A percentile compares a stretch with the other conserved stretches of the same genome.
phyloP scores from a whole-genome alignment of 2,797 vertebrate species.

The Dipus sagitta region DNA sequence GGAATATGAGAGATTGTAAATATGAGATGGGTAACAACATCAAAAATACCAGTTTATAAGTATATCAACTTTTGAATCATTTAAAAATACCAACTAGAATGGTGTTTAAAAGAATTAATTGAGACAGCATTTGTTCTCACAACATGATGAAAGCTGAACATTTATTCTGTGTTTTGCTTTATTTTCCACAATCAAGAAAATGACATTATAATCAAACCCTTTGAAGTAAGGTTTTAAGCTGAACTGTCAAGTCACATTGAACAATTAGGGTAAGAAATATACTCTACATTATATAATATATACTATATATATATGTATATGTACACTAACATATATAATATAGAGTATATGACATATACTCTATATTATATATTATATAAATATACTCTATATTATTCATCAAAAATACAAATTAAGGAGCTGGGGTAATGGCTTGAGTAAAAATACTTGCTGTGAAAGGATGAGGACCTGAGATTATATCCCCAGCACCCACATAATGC shows the following conservation, averaged over 20 bases:
- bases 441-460: too few species aligned
- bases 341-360: too few species aligned
- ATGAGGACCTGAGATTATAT: too few species aligned
- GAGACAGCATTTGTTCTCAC: neutral
- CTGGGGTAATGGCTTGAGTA: too few species aligned
- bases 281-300: too few species aligned
- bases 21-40: neutral
- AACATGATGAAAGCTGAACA: neutral
- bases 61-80: neutral
- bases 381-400: neutral
- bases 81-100: neutral
- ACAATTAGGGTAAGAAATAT: neutral
- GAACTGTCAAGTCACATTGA: neutral
- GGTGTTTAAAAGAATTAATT: neutral
- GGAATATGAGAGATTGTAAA: neutral
- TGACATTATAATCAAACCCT: neutral
- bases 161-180: neutral
- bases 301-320: too few species aligned
- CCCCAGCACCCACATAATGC: too few species aligned
- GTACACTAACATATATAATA: too few species aligned
- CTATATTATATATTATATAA: too few species aligned
- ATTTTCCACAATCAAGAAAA: neutral
- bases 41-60: neutral
- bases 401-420: conserved; percentile 35
- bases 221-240: neutral